Evolutionary conservation across 2,113 vertebrate species (phyloP), one percentile per base, ranked within the genome.

Genomic region (Pantherophis guttatus): DNA sequence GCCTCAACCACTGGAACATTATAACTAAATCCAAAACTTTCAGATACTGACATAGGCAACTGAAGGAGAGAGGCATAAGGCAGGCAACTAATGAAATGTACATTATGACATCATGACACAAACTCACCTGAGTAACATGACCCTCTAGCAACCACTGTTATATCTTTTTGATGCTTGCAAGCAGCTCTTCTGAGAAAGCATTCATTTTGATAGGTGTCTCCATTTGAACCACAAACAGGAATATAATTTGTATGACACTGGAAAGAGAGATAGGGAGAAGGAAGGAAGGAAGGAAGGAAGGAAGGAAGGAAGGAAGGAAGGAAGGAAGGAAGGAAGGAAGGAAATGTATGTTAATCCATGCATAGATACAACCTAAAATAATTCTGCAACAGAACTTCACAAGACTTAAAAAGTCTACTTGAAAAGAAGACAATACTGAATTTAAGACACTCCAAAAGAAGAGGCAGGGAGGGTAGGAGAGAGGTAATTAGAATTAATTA

Each of bases 161-260:
- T 99, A 95, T 98, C 98, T 93, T 98, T 98, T 97, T 99, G 99
- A 96, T 99, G 98, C 92, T 99, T 99, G 98, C 99, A 99, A 96
- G 99, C 97, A 94, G 98, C 98, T 97, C 98, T 99, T 91, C 98
- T 98, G 96, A 99, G 97, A 97, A 98, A 99, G 97, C 99, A 99
- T 96, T 99, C 99, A 87, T 99, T 99, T 98, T 99, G 99, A 96
- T 99, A 99, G 94, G 99, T 99, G 98, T 99, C 99, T 95, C 99
- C 99, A 93, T 99, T 99, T 92, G 99, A 99, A 94, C 98, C 99
- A 96, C 99, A 99, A 96, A 99, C 99, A 0, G 99, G 99, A 96
- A 98, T 97, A 96, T 99, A 99, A 97, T 98, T 98, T 94, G 98
- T 99, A 95, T 98, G 98, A 96, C 99, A 99, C 99, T 99, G 97